Percentiles rank a stretch among this genome's conserved stretches.
phyloP scores from a whole-genome alignment of 2,888 invertebrate species.

The Xestia xanthographa region DNA sequence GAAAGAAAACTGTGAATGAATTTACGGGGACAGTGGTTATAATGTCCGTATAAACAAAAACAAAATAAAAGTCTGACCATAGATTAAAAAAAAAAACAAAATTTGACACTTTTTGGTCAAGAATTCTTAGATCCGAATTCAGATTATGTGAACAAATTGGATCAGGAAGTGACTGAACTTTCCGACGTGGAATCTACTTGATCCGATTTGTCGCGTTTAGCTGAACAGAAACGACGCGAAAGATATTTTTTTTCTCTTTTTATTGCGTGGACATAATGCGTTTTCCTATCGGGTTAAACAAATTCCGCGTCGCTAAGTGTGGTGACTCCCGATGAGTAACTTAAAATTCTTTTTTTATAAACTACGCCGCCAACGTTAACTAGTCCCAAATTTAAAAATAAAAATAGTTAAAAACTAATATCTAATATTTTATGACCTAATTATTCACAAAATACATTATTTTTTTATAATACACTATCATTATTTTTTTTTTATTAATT shows the following conservation, averaged over 20 bases:
- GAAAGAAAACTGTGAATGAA: background rate
- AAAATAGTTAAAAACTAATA: conserved; percentile 26
- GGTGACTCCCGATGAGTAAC: background rate
- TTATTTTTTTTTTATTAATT: conserved; percentile 53
- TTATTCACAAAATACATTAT: conserved; percentile 69
- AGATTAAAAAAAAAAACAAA: background rate
- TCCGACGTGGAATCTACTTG: background rate
- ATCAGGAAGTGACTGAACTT: background rate
- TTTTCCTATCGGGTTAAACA: background rate
- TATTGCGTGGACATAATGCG: background rate
- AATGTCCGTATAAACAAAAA: background rate
- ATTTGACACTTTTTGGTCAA: background rate
- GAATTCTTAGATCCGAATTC: conserved; percentile 11
- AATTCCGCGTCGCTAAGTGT: background rate
- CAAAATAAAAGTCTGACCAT: background rate
- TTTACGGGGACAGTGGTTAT: background rate
- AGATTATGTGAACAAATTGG: background rate
- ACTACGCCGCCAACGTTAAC: background rate
- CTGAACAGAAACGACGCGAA: background rate
- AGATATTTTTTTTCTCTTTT: background rate
- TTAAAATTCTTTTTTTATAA: background rate
- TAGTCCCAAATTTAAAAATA: conserved; percentile 53
- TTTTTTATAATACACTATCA: conserved; percentile 60
- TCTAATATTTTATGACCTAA: conserved; percentile 54
- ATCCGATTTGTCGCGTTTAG: background rate